These are phyloP conservation scores for Dendrocincla fuliginosa DNA, from an alignment of 2,797 vertebrate genomes.

Conservation along the genomic window DNA sequence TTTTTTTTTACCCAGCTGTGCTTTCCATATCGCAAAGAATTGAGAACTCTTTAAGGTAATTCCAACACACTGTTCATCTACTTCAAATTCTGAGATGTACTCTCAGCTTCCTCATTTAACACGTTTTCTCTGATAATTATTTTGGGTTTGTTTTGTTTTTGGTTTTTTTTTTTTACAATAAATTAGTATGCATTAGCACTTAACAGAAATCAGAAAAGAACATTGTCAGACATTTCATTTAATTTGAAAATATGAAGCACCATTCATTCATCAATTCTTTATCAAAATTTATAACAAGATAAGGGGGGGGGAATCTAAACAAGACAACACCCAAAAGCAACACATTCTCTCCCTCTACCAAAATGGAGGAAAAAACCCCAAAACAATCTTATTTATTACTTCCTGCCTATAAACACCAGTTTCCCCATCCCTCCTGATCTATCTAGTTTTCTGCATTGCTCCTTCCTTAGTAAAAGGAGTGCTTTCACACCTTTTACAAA, in stretches of 20 bases:
- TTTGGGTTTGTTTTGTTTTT: no score
- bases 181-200: not conserved
- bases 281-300: not conserved
- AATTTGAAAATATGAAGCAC: not conserved
- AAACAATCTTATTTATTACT: not conserved
- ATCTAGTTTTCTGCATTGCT: not conserved
- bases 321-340: fast-evolving
- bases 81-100: not conserved
- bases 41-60: not conserved
- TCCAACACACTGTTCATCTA: not conserved
- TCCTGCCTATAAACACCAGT: not conserved
- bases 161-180: not conserved
- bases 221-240: not conserved
- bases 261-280: not conserved
- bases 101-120: not conserved
- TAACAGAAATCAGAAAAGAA: not conserved
- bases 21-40: not conserved
- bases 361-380: not conserved
- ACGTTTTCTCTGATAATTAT: not conserved
- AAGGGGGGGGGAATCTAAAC: fast-evolving
- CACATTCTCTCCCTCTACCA: not conserved
- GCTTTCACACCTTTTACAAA: no score
- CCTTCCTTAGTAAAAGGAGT: not conserved
- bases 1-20: not conserved
- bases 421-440: not conserved